Evolutionary conservation across 1,140 invertebrate genomes (phyloP).

Genomic region (Galleria mellonella): DNA sequence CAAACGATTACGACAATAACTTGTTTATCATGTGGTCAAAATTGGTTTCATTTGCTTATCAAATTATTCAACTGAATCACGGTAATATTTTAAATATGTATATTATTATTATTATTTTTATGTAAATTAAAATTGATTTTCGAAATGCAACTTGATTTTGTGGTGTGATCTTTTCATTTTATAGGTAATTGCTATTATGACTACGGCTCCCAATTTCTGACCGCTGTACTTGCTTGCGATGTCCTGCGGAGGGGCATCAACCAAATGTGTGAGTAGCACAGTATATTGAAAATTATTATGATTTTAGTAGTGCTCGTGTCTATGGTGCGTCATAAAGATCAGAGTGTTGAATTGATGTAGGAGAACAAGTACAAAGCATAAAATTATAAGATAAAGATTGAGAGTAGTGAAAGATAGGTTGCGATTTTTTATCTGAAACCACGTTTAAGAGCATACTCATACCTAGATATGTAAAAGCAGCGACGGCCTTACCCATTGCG

Average conservation of each 20-base stretch:
- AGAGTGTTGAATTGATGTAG: too few species aligned
- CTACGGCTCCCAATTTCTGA: slow-evolving; percentile 52
- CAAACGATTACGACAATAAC: slow-evolving; percentile 14
- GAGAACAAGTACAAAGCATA: too few species aligned
- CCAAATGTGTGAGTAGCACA: slow-evolving; percentile 47
- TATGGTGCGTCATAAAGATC: too few species aligned
- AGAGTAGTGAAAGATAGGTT: too few species aligned
- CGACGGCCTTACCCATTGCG: too few species aligned
- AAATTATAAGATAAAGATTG: too few species aligned
- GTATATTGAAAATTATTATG: neutral
- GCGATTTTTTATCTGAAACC: too few species aligned
- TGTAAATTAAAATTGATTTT: neutral
- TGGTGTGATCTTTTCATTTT: neutral
- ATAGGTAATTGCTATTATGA: slow-evolving; percentile 58
- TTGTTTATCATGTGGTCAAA: slow-evolving; percentile 39
- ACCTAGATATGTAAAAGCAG: too few species aligned
- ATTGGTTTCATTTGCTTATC: slow-evolving; percentile 51
- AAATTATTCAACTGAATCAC: slow-evolving; percentile 42
- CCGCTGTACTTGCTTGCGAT: slow-evolving; percentile 50
- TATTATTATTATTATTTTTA: neutral
- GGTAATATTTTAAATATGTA: slow-evolving; percentile 22
- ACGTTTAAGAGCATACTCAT: too few species aligned
- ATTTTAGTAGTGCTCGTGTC: slow-evolving; percentile 5
- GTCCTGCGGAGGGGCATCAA: slow-evolving; percentile 39
- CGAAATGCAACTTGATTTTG: too few species aligned